Evolutionary conservation across 1,140 invertebrate species (phyloP).

Genomic region (Camponotus floridanus): DNA sequence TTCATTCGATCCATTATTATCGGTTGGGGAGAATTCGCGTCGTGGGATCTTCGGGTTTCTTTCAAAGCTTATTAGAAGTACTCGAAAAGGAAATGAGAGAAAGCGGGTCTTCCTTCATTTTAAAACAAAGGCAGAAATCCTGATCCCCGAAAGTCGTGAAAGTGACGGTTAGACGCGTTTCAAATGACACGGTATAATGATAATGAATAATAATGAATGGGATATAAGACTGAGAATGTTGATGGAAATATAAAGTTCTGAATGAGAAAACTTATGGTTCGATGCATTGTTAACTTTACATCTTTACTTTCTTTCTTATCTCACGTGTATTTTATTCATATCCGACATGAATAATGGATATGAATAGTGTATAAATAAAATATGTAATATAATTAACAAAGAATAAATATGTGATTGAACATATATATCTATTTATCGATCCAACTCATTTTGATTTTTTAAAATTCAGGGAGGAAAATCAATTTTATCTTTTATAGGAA

Average conservation of each 20-base stretch:
- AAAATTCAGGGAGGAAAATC: no score
- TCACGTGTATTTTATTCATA: background rate
- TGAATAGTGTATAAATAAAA: no score
- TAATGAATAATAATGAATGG: conserved; percentile 34
- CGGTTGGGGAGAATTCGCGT: conserved; percentile 1
- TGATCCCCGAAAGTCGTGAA: conserved; percentile 21
- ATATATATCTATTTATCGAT: no score
- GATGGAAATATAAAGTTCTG: background rate
- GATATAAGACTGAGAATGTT: background rate
- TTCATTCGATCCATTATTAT: conserved; percentile 17
- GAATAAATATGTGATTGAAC: no score
- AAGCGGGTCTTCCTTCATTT: conserved; percentile 26
- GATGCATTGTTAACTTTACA: background rate
- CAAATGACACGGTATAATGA: background rate
- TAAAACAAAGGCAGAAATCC: conserved; percentile 34
- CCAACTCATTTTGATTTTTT: no score
- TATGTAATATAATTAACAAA: no score
- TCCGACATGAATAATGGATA: no score
- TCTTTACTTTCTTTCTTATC: background rate
- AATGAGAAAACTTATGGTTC: background rate
- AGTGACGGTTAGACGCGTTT: conserved; percentile 18
- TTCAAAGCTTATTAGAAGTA: background rate
- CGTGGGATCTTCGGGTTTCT: conserved; percentile 31
- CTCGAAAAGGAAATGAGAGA: conserved; percentile 48
- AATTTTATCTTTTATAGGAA: no score